Conservation (phyloP, 2,888 invertebrate genomes). For the Tinea pellionella region DNA sequence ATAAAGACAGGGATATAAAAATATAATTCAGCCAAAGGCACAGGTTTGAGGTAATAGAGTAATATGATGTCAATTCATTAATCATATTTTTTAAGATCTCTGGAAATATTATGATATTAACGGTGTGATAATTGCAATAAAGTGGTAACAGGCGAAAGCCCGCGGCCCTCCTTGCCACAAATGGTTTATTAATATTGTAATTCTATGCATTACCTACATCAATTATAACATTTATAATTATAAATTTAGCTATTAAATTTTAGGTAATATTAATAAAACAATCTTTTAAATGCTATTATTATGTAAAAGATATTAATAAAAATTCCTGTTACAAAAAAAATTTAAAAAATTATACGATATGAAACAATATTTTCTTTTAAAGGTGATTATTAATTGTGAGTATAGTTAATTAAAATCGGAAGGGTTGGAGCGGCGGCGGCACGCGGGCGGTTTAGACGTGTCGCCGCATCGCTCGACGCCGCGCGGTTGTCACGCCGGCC, state of each 20-base stretch:
- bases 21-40: slow-evolving; percentile 55
- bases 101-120: slow-evolving; percentile 39
- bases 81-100: slow-evolving; percentile 64
- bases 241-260: slow-evolving; percentile 69
- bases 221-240: slow-evolving; percentile 67
- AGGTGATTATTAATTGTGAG: slow-evolving; percentile 68
- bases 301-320: slow-evolving; percentile 72
- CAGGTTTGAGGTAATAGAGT: slow-evolving; percentile 66
- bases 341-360: slow-evolving; percentile 69
- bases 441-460: slow-evolving; percentile 1
- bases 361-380: slow-evolving; percentile 69
- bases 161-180: slow-evolving; percentile 26
- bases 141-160: slow-evolving; percentile 16
- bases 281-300: slow-evolving; percentile 71
- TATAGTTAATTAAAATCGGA: slow-evolving; percentile 69
- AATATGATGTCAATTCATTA: slow-evolving; percentile 68
- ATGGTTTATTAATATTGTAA: slow-evolving; percentile 22
- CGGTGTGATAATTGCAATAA: slow-evolving; percentile 44
- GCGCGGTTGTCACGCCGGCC: slow-evolving; percentile 33
- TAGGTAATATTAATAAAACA: slow-evolving; percentile 71
- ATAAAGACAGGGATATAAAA: slow-evolving; percentile 63
- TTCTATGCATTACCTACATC: slow-evolving; percentile 66
- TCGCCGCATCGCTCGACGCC: slow-evolving; percentile 32
- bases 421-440: slow-evolving; percentile 42
- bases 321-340: slow-evolving; percentile 71